Evolutionary conservation across 2,888 invertebrate species (phyloP), one percentile per base, ranked within the genome.

Genomic region (Horisme vitalbata): DNA sequence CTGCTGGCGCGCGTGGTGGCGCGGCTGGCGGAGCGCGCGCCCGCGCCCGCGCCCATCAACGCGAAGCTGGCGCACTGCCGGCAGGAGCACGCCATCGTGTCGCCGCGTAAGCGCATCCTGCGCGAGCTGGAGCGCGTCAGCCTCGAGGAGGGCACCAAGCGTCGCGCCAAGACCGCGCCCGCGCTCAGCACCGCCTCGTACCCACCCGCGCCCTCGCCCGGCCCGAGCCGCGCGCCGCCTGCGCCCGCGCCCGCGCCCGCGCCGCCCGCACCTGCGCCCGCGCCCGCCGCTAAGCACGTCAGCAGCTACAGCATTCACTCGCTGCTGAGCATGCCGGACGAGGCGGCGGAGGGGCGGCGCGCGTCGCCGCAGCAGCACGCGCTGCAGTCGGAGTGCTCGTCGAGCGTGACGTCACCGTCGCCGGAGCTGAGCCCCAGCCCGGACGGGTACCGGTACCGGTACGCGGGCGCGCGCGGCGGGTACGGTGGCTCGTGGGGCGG

Each of bases 221-320:
- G 52, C 55, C 65, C 48, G 57, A 54, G 33, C 70, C 65, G 48
- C 52, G 58, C 65, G 51, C 71, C 71, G 45, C 74, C 54, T 71
- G 65, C 59, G 77, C 56, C 45, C 58, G 63, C 63, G 51, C 71
- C 70, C 72, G 52, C 73, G 48, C 58, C 71, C 39, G 69, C 71
- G 41, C 68, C 74, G 76, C 15, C n/a, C n/a, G n/a, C n/a, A n/a
- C n/a, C n/a, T n/a, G n/a, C n/a, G n/a, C n/a, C n/a, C 75, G 75
- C 45, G 31, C 45, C 44, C 37, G 11, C 36, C 55, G 79, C 79
- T 41, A 84, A 83, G 61, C 84, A 92, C 65, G 91, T 92, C 58
- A 93, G 94, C 81, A 95, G 94, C 75, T 96, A 96, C 85, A 96
- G 96, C 88, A 96, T 96, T 78, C 95, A 95, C 71, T 95, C 96